Evolutionary conservation across 2,888 invertebrate genomes (phyloP), one percentile per base, ranked within the genome.

Genomic region (Coremacera marginata): DNA sequence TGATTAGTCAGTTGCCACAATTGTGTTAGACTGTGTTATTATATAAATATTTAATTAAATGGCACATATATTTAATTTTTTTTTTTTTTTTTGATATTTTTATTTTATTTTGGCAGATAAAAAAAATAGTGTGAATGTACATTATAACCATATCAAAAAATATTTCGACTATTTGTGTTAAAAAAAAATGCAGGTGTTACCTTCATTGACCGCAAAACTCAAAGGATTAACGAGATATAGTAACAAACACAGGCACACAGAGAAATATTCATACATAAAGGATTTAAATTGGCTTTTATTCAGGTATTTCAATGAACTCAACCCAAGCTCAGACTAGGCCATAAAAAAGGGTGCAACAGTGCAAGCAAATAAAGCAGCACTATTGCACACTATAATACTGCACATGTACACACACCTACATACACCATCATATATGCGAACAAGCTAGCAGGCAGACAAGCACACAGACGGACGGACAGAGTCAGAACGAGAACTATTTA

Each of bases 401-500:
- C 57, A 34, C 27, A 74, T 52, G 3, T 5, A 34, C 52, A 65
- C 34, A 71, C 34, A 55, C 57, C n/a, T 37, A 34, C 22, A 71
- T 5, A 52, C 68, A 51, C 14, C 27, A 22, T 5, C 51, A 51
- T 22, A 27, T 9, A 63, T 44, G 44, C 7, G 14, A 44, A 44
- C 44, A 44, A 44, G 14, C 44, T 44, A 44, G 14, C 44, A 44
- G 44, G 14, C 44, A 14, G 44, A 44, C 44, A 14, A 3, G 11
- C 3, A 44, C 11, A 44, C 14, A 14, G 3, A 44, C 44, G 7
- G 44, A 44, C 44, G 14, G 44, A 44, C 37, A 14, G 44, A 44
- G 37, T 27, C 51, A 11, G 9, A 7, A 19, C 14, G n/a, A 74
- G 74, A 75, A 75, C 75, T 67, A 71, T 75, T 78, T 78, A 60